Conservation (phyloP, 1,140 invertebrate genomes). For the Pogonognathellus flavescens region DNA sequence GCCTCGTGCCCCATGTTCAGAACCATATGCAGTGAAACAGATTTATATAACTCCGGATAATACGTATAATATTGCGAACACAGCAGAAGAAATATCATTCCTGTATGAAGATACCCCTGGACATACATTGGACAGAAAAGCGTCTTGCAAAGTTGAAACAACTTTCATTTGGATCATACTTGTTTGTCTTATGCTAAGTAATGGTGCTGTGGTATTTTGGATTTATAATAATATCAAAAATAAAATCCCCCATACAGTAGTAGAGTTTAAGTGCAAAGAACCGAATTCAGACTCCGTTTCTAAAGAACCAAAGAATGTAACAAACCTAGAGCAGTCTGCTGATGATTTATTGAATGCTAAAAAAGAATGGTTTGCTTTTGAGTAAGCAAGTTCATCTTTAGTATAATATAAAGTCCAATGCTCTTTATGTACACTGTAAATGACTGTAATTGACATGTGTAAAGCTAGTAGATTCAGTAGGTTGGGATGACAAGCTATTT, state of each 20-base stretch:
- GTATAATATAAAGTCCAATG: too few relatives aligned
- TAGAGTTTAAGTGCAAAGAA: neutral
- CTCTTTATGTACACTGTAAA: too few relatives aligned
- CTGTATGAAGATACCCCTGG: neutral
- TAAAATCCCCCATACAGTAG: neutral
- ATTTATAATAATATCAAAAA: neutral
- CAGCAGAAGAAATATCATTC: neutral
- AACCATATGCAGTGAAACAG: neutral
- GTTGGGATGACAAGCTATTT: too few relatives aligned
- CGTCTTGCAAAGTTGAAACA: neutral
- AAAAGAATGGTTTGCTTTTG: slow-evolving; percentile 6
- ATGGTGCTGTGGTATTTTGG: neutral
- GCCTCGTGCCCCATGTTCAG: neutral
- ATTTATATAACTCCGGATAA: neutral
- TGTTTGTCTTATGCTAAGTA: neutral
- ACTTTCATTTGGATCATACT: slow-evolving; percentile 14
- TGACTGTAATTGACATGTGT: too few relatives aligned
- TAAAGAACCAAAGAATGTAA: neutral
- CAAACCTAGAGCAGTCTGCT: neutral
- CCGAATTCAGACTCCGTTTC: neutral
- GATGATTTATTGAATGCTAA: neutral
- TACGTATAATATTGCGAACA: neutral
- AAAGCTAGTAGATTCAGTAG: too few relatives aligned
- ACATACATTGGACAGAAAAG: neutral
- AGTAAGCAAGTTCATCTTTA: too few relatives aligned